A percentile compares a stretch with the other conserved stretches of the same genome.
phyloP scores from a whole-genome alignment of 2,888 invertebrate species.

The Elgonia sp. region DNA sequence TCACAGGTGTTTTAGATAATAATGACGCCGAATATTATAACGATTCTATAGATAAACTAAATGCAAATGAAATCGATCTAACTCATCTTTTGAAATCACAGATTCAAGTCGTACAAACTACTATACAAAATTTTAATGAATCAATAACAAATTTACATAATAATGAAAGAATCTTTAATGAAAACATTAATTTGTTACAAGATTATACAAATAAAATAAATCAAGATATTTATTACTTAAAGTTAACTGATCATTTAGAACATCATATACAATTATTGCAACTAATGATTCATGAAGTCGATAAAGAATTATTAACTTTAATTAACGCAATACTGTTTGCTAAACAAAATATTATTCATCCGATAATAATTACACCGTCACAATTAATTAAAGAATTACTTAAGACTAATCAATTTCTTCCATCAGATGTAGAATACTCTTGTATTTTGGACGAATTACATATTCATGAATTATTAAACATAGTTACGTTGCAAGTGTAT shows the following conservation, averaged over 20 bases:
- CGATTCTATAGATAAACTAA: no score
- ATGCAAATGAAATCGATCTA: no score
- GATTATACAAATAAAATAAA: conserved; percentile 10
- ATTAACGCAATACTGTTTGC: conserved; percentile 22
- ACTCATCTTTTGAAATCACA: conserved; percentile 62
- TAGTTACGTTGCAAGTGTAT: neutral
- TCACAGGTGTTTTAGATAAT: no score
- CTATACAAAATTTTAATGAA: conserved; percentile 23
- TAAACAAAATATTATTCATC: conserved; percentile 29
- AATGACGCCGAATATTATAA: no score
- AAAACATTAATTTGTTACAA: conserved; percentile 17
- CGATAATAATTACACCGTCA: conserved; percentile 13
- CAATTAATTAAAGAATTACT: conserved; percentile 32
- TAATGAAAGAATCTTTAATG: conserved; percentile 23
- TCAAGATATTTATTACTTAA: conserved; percentile 9
- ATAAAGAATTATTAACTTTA: conserved; percentile 9
- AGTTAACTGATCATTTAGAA: neutral
- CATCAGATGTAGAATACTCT: neutral
- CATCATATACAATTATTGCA: conserved; percentile 16
- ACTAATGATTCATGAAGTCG: conserved; percentile 8
- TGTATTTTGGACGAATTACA: neutral
- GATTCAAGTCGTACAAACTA: conserved; percentile 50
- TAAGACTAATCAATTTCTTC: conserved; percentile 8
- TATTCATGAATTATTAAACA: conserved; percentile 1
- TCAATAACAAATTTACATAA: conserved; percentile 38